Percentiles rank a stretch among this genome's conserved stretches.
Conservation (phyloP, 1,140 invertebrate species). For the Varroa destructor region DNA sequence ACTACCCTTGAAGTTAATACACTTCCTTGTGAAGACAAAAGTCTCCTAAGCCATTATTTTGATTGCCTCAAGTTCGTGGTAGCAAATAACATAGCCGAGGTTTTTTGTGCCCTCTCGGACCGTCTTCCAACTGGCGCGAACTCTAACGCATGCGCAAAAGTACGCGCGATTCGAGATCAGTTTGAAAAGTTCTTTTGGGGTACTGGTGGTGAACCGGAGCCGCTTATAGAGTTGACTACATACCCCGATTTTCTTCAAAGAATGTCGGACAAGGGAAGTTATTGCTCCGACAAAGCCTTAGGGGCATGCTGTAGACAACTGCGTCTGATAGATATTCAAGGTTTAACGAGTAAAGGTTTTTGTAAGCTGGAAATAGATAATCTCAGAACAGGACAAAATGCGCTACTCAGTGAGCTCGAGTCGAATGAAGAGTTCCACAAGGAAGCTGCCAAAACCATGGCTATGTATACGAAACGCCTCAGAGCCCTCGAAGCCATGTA, state of each 20-base stretch:
- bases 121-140: background rate
- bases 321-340: background rate
- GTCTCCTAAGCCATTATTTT: background rate
- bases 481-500: background rate
- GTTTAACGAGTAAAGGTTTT: background rate
- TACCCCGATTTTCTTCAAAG: conserved; percentile 5
- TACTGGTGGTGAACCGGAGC: background rate
- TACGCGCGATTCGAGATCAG: too few relatives aligned
- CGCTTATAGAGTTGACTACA: background rate
- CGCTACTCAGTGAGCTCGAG: background rate
- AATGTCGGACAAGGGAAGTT: conserved; percentile 1
- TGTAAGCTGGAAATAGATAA: too few relatives aligned
- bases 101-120: conserved; percentile 13
- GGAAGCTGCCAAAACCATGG: background rate
- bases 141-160: background rate
- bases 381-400: too few relatives aligned
- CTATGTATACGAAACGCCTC: background rate
- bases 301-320: background rate
- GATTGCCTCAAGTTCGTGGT: background rate
- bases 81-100: background rate
- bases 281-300: background rate
- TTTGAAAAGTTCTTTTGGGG: too few relatives aligned
- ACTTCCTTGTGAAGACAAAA: too few relatives aligned
- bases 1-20: too few relatives aligned
- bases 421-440: background rate